Base-by-base conservation (phyloP, 2,113 vertebrate species). In the Oncorhynchus gorbuscha region DNA sequence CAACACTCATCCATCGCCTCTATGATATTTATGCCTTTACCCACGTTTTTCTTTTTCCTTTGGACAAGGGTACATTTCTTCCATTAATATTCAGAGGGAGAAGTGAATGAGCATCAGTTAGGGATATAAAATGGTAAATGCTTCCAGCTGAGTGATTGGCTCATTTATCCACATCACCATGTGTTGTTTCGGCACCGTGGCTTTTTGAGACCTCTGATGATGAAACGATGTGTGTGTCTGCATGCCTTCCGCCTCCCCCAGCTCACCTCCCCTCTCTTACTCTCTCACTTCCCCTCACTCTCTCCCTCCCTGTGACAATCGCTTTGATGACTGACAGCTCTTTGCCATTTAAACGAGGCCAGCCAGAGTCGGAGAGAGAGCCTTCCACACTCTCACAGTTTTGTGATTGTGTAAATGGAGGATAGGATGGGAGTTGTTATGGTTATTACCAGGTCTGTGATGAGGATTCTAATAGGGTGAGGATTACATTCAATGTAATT, bases 71-170 rank as follows among this genome's bases (percentile, higher is more conserved):
- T 76, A 70, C 35, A 75, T 82, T 85, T 76, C 76, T 79, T 75
- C 74, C 78, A 89, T 92, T 91, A 92, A 93, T 87, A 90, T 85
- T 91, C 83, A 62, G 79, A 72, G 68, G 73, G 80, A 88, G 78
- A 66, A 72, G 85, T 85, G 74, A 85, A 87, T 89, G 85, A 69
- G 30, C 5, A 12, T 35, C 67, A 39, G 67, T 18, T 20, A 3
- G 32, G 84, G 83, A 87, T 85, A 85, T 87, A 88, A 91, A 92
- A 85, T 85, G 81, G 84, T 82, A 85, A 79, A 70, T 74, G 64
- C 89, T 84, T 90, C 76, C 81, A 81, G 69, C 79, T 88, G 86
- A 91, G 82, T 91, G 91, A 91, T 85, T 87, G 86, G 88, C 79
- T 89, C 82, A 72, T 92, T 92, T 90, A 90, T 92, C 79, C 83